Conservation (phyloP, 2,113 vertebrate species). For the Donacobius atricapilla region DNA sequence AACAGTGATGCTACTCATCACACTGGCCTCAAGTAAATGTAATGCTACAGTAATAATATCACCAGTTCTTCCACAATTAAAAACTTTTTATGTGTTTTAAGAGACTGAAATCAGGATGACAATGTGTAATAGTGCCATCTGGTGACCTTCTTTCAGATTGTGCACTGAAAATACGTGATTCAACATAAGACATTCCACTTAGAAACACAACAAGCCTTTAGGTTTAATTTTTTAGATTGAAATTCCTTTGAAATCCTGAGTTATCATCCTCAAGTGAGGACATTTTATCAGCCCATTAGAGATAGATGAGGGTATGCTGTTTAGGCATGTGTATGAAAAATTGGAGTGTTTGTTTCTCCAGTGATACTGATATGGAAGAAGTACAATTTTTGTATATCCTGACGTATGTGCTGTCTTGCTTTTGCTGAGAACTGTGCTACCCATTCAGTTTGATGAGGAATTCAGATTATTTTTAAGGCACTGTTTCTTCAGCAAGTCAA, state of each 20-base stretch:
- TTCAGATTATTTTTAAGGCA: background rate
- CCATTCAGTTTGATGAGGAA: background rate
- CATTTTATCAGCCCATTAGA: background rate
- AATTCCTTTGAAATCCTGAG: background rate
- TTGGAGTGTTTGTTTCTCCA: background rate
- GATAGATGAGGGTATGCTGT: background rate
- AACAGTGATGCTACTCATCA: background rate
- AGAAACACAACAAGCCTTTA: background rate
- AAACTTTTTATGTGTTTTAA: background rate
- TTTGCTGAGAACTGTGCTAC: background rate
- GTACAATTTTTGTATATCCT: background rate
- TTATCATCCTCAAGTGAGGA: background rate
- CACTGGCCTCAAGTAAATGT: background rate
- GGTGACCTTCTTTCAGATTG: background rate
- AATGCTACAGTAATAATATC: background rate
- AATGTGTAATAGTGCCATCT: conserved; percentile 47
- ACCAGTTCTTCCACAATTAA: background rate
- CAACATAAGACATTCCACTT: background rate
- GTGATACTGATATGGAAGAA: background rate
- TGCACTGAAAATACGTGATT: background rate
- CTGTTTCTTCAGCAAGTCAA: background rate
- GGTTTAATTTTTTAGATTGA: background rate
- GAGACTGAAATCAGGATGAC: background rate
- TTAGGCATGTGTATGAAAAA: background rate
- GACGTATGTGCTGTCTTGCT: background rate